Evolutionary conservation across 2,113 vertebrate genomes (phyloP).

Genomic region (Platycercus adscitus): DNA sequence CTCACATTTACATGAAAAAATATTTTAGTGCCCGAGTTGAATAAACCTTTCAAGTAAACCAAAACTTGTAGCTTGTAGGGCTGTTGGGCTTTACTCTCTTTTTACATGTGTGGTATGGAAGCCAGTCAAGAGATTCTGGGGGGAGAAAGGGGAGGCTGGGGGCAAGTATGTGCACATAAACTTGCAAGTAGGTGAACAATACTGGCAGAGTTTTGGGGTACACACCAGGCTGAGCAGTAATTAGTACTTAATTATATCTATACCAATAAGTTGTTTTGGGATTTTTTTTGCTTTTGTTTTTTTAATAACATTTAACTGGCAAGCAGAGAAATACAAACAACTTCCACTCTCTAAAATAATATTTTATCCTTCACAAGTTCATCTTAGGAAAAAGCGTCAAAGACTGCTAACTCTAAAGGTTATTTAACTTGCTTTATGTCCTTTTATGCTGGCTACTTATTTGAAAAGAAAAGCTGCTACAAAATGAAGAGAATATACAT

Average conservation of each 20-base stretch:
- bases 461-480: neutral
- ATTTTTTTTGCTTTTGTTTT: neutral
- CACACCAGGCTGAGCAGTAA: neutral
- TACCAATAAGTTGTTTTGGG: neutral
- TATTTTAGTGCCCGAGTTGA: neutral
- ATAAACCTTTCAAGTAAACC: neutral
- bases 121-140: neutral
- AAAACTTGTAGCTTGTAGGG: neutral
- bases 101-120: neutral
- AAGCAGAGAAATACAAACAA: neutral
- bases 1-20: neutral
- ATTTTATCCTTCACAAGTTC: neutral
- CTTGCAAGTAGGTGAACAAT: neutral
- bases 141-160: neutral
- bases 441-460: neutral
- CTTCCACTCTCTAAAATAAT: neutral
- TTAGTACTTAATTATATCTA: neutral
- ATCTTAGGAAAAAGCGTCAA: neutral
- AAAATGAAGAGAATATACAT: neutral
- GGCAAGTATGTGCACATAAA: neutral
- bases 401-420: neutral
- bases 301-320: neutral
- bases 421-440: neutral
- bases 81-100: neutral
- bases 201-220: neutral